phyloP scores from a whole-genome alignment of 2,113 vertebrate genomes.

The Coptodon rendalli region DNA sequence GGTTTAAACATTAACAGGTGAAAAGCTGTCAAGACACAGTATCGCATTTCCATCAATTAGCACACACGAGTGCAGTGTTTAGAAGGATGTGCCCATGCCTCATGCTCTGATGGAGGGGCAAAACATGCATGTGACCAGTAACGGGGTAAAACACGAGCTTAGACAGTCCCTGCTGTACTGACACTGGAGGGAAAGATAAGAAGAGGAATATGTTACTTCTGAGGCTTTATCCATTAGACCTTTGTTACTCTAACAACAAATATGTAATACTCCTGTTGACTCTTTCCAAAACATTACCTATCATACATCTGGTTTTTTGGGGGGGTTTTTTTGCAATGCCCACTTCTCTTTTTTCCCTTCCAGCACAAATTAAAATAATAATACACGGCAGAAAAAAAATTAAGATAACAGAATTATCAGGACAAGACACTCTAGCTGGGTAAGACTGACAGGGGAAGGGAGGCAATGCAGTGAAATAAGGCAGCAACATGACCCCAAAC shows the following conservation, averaged over 20 bases:
- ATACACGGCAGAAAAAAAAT: no score
- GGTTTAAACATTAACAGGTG: not conserved
- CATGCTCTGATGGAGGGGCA: constrained; percentile 52
- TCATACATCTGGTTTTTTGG: not conserved
- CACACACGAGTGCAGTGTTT: not conserved
- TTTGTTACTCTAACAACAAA: not conserved
- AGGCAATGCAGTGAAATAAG: constrained; percentile 16
- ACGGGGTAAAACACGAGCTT: not conserved
- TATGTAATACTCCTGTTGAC: not conserved
- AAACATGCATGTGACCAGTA: constrained; percentile 48
- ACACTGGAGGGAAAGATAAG: not conserved
- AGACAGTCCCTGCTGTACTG: not conserved
- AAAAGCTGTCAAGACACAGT: constrained; percentile 47
- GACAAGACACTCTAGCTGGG: not conserved
- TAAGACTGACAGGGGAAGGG: not conserved
- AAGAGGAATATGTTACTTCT: not conserved
- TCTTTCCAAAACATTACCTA: not conserved
- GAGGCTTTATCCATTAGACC: not conserved
- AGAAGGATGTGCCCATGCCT: constrained; percentile 36
- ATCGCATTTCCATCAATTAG: not conserved
- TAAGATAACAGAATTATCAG: not conserved
- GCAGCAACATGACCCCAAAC: constrained; percentile 32
- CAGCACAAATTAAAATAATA: not conserved
- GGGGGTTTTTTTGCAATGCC: not conserved
- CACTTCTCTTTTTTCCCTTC: not conserved